Evolutionary conservation across 1,140 invertebrate genomes (phyloP).

Genomic region (Gonatopus flavifemur): DNA sequence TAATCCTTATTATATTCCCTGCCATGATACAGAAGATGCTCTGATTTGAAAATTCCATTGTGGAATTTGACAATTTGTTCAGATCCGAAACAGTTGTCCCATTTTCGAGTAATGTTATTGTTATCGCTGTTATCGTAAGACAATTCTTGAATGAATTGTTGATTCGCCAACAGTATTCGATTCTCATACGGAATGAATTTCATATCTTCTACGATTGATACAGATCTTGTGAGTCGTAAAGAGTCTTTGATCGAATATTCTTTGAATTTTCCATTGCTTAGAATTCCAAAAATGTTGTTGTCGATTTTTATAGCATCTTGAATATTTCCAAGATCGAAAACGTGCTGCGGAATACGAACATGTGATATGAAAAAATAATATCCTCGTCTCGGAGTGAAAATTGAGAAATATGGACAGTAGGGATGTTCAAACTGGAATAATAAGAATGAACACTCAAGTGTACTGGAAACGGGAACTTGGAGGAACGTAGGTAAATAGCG

Average conservation of each 20-base stretch:
- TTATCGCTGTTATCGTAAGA: no score
- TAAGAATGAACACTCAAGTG: no score
- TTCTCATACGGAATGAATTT: slow-evolving; percentile 15
- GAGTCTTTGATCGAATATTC: neutral
- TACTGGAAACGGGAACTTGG: no score
- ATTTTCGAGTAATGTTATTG: no score
- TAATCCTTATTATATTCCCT: slow-evolving; percentile 27
- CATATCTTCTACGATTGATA: slow-evolving; percentile 7
- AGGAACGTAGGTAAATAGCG: no score
- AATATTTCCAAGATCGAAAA: slow-evolving; percentile 29
- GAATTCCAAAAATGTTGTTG: slow-evolving; percentile 21
- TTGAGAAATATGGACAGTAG: neutral
- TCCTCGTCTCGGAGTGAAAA: no score
- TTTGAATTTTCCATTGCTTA: slow-evolving; percentile 4
- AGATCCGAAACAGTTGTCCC: slow-evolving; percentile 8
- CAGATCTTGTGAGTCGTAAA: neutral
- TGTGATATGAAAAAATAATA: slow-evolving; percentile 1
- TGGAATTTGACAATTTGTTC: slow-evolving; percentile 18
- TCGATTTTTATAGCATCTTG: slow-evolving; percentile 21
- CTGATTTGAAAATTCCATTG: slow-evolving; percentile 27
- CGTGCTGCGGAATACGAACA: slow-evolving; percentile 24
- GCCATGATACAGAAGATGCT: slow-evolving; percentile 32
- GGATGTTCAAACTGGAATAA: no score
- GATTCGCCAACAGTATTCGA: slow-evolving; percentile 13
- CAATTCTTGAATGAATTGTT: slow-evolving; percentile 13